Percentiles rank a stretch among this genome's conserved stretches.
These are phyloP conservation scores for Cerastis rubricosa DNA, from an alignment of 2,888 invertebrate genomes.

Conservation along the genomic window DNA sequence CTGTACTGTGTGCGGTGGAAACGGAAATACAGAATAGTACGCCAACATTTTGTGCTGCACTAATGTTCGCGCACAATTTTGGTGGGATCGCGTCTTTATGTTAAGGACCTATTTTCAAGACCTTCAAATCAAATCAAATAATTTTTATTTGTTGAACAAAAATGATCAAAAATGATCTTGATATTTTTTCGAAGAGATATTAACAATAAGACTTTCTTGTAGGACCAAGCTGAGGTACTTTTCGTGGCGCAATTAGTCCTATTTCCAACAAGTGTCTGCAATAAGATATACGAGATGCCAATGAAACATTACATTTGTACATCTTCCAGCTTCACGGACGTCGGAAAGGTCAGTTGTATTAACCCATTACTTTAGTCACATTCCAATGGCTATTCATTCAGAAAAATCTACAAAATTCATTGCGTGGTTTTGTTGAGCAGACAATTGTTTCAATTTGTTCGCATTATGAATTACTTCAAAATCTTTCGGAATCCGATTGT, in stretches of 20 bases:
- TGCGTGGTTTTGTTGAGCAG: too few species aligned
- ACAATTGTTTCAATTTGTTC: too few species aligned
- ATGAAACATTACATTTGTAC: constrained; percentile 78
- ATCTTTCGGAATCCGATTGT: not conserved
- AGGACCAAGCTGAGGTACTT: constrained; percentile 5
- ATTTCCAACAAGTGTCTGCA: constrained; percentile 60
- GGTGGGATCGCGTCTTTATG: not conserved
- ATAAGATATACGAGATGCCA: constrained; percentile 59
- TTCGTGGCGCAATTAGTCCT: constrained; percentile 26
- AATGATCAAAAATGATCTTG: too few species aligned
- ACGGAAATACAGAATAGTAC: too few species aligned
- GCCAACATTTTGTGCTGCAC: too few species aligned
- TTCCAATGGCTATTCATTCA: not conserved
- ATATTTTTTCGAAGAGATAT: not conserved
- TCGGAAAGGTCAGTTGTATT: constrained; percentile 69
- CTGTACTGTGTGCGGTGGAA: too few species aligned
- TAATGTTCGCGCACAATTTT: not conserved
- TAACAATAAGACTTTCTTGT: not conserved
- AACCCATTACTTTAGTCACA: not conserved
- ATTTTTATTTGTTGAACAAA: too few species aligned
- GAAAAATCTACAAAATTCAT: not conserved
- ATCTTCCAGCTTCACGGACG: constrained; percentile 66
- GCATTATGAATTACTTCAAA: not conserved
- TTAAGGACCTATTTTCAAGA: not conserved
- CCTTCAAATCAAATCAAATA: too few species aligned